Percentiles rank a stretch among this genome's conserved stretches.
Evolutionary conservation across 2,888 invertebrate species (phyloP).

Genomic region (Timema cristinae): DNA sequence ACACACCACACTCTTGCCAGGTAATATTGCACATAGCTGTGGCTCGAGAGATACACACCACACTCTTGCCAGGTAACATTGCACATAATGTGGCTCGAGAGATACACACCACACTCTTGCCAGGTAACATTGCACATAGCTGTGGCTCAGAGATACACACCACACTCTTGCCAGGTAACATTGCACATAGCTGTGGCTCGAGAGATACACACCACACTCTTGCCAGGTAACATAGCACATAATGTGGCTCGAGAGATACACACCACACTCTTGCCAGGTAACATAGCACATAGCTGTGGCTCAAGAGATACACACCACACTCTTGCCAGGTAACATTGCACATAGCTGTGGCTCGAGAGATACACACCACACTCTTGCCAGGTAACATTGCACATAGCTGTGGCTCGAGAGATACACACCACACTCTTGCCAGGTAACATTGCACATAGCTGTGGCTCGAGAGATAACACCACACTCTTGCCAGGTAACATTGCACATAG

Average conservation of each 20-base stretch:
- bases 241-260: slow-evolving; percentile 84
- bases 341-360: slow-evolving; percentile 88
- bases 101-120: slow-evolving; percentile 75
- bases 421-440: slow-evolving; percentile 78
- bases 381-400: slow-evolving; percentile 91
- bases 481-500: slow-evolving; percentile 92
- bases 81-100: slow-evolving; percentile 93
- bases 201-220: slow-evolving; percentile 74
- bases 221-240: slow-evolving; percentile 85
- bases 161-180: slow-evolving; percentile 72
- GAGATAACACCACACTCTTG: slow-evolving; percentile 77
- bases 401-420: slow-evolving; percentile 81
- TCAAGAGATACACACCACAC: slow-evolving; percentile 72
- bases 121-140: slow-evolving; percentile 92
- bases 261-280: slow-evolving; percentile 72
- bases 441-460: slow-evolving; percentile 94
- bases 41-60: slow-evolving; percentile 78
- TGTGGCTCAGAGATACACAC: slow-evolving; percentile 81
- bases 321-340: slow-evolving; percentile 91
- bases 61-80: slow-evolving; percentile 82
- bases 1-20: slow-evolving; percentile 75
- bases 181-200: slow-evolving; percentile 96
- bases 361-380: slow-evolving; percentile 78
- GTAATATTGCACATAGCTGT: slow-evolving; percentile 84
- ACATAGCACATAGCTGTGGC: slow-evolving; percentile 91